Evolutionary conservation across 2,888 invertebrate species (phyloP), one percentile per base, ranked within the genome.

Genomic region (Hirudinaria manillensis): DNA sequence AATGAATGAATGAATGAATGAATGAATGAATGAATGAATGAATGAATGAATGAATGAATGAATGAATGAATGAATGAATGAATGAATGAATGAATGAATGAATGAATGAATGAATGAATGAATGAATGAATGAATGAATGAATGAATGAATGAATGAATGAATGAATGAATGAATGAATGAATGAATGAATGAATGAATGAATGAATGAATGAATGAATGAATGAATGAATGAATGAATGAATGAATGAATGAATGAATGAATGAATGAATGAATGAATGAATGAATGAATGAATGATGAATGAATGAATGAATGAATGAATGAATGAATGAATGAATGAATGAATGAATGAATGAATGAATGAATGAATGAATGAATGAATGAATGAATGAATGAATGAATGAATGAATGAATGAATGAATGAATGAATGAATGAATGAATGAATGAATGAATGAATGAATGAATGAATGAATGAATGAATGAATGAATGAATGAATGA

Each of bases 321-420:
- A 38, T 67, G 4, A 29, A 67, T 32, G 3, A 67, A 67, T 32
- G 6, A 10, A 24, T 32, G 21, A 67, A 10, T 67, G 21, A 67
- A 29, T 67, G 10, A 24, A 10, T 67, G 29, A 34, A 10, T 3
- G 21, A 67, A 10, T 67, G 6, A 29, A 1, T 34, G 32, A 2
- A 68, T n/a, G 68, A 68, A 68, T 29, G n/a, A 32, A 68, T 34
- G n/a, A 68, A 68, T 3, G 6, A 68, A 68, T 7, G 27, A 67
- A 7, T 3, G 24, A 4, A 7, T 24, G 6, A 67, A 7, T 32
- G 21, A 4, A 7, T 56, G 3, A 56, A 7, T 56, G 3, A 13
- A 3, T 56, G 3, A 29, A 67, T 32, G 6, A 67, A 67, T 67
- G 3, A 10, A 67, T 67, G 3, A 67, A 24, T 32, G 3, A 67